Evolutionary conservation across 2,113 vertebrate genomes (phyloP), one percentile per base, ranked within the genome.

Genomic region (Podarcis raffonei): DNA sequence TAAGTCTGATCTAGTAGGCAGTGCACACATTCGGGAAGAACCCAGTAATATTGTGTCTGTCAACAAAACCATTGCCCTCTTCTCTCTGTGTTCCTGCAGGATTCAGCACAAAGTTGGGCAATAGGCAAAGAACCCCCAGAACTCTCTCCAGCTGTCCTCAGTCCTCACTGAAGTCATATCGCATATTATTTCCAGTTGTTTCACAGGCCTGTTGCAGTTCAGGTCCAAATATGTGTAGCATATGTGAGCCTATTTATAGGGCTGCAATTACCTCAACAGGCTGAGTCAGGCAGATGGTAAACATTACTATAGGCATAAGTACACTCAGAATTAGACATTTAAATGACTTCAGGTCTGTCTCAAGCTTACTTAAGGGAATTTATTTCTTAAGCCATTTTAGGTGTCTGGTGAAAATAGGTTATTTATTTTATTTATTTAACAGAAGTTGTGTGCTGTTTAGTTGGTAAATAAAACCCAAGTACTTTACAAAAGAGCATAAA

Each of bases 361-460:
- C 96, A 96, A 97, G 97, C 97, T 97, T 97, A 97, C 97, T 98
- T 98, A 98, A 97, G 96, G 96, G 97, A 95, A 97, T 96, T 96
- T 94, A 94, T 96, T 96, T 96, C 94, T 95, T 96, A 96, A 97
- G 94, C 95, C 94, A 89, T 95, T 96, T 93, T 90, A 85, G 94
- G 96, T 96, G 95, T 95, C 95, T 96, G 94, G 91, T 95, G 72
- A 74, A 72, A 74, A 74, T 35, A 74, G n/a, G 72, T 18, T 74
- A 16, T 74, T 74, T 62, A 18, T 62, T 62, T 62, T 62, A 18
- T 62, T 62, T 62, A 62, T 62, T 62, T 62, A 62, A 62, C 59
- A 62, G 59, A 62, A 62, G 13, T 62, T 62, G 18, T 62, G 1
- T 62, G 18, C 59, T 20, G 18, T 5, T 62, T 15, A 62, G 18